Evolutionary conservation across 2,113 vertebrate genomes (phyloP).

Genomic region (Hyperopisus bebe): DNA sequence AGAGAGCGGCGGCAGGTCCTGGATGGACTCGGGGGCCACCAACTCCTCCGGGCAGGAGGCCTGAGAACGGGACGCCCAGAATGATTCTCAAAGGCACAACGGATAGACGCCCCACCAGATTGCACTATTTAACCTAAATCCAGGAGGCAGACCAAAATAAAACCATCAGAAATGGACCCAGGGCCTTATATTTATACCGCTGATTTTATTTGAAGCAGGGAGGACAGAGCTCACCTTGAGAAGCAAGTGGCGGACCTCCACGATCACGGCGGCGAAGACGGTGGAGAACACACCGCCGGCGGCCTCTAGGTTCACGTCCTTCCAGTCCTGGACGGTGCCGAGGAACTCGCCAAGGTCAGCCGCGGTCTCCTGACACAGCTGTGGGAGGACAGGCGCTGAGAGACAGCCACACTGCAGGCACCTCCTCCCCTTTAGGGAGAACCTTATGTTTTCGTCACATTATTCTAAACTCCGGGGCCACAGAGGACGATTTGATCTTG

Average conservation of each 20-base stretch:
- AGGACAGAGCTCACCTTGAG: slow-evolving; percentile 63
- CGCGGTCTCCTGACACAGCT: slow-evolving; percentile 71
- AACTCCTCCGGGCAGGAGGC: slow-evolving; percentile 58
- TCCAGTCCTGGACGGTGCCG: slow-evolving; percentile 58
- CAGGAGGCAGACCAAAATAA: not conserved
- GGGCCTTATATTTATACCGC: not conserved
- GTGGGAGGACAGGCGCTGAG: not conserved
- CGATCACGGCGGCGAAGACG: slow-evolving; percentile 70
- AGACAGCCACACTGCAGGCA: not conserved
- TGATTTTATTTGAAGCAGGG: not conserved
- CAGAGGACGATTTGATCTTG: not conserved
- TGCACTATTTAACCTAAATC: not conserved
- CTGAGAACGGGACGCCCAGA: slow-evolving; percentile 31
- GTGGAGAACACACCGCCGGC: slow-evolving; percentile 71
- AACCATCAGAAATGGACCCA: not conserved
- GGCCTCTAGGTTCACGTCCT: slow-evolving; percentile 41
- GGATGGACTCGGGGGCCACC: slow-evolving; percentile 52
- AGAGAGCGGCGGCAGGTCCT: slow-evolving; percentile 80
- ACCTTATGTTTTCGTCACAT: not conserved
- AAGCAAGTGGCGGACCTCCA: slow-evolving; percentile 69
- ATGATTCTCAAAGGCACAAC: not conserved
- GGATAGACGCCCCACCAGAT: not conserved
- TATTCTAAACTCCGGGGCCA: not conserved
- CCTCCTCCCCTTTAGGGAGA: not conserved
- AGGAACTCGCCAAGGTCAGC: slow-evolving; percentile 70